These are phyloP conservation scores for Automeris io DNA, from an alignment of 2,888 invertebrate genomes.

Conservation along the genomic window DNA sequence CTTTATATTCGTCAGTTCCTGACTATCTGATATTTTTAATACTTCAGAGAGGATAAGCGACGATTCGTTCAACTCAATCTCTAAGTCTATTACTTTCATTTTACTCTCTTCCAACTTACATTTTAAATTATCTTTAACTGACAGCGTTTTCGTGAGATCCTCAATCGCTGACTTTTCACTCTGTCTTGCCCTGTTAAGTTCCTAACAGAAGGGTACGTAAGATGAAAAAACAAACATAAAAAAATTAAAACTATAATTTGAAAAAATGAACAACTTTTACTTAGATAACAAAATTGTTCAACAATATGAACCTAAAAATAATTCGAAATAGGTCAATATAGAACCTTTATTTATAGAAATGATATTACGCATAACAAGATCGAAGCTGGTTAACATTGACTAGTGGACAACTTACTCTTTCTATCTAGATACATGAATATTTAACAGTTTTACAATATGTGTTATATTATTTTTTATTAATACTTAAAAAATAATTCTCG, in stretches of 20 bases:
- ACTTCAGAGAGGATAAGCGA: conserved; percentile 71
- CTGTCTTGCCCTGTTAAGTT: conserved; percentile 56
- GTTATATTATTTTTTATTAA: conserved; percentile 44
- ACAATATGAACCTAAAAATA: conserved; percentile 57
- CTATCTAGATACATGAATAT: conserved; percentile 71
- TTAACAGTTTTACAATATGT: conserved; percentile 70
- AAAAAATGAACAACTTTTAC: conserved; percentile 46
- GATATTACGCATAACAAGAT: conserved; percentile 66
- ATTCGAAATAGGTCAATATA: conserved; percentile 58
- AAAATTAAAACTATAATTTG: conserved; percentile 39
- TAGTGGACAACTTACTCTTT: conserved; percentile 70
- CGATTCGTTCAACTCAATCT: conserved; percentile 71
- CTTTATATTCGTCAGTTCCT: conserved; percentile 50
- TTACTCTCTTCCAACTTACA: conserved; percentile 57
- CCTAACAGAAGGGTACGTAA: conserved; percentile 54
- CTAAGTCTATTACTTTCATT: conserved; percentile 69
- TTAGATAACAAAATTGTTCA: conserved; percentile 55
- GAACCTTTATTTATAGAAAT: conserved; percentile 40
- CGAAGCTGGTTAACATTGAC: conserved; percentile 68
- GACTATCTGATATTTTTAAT: conserved; percentile 62
- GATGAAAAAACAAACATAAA: conserved; percentile 47
- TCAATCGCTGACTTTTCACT: conserved; percentile 55
- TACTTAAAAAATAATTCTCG: conserved; percentile 72
- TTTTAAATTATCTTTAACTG: conserved; percentile 51
- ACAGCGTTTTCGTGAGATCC: conserved; percentile 48